A percentile compares a stretch with the other conserved stretches of the same genome.
These are phyloP conservation scores for Ectemnius cavifrons DNA, from an alignment of 2,888 invertebrate genomes.

Conservation along the genomic window DNA sequence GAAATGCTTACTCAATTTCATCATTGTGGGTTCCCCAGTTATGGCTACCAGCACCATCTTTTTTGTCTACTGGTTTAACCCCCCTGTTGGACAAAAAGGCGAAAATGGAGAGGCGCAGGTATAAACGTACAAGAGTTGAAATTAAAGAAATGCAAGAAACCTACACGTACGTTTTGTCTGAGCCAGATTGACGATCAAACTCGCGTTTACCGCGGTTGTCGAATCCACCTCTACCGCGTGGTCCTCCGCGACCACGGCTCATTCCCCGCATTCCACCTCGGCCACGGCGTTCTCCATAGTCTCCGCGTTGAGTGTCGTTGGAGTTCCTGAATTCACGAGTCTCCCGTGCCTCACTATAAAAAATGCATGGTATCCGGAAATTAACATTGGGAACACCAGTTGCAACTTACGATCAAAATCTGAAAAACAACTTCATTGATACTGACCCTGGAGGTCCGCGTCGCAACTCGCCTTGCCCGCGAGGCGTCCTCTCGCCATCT, in stretches of 20 bases:
- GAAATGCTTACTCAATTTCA: slow-evolving; percentile 86
- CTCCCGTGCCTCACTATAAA: slow-evolving; percentile 77
- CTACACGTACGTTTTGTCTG: slow-evolving; percentile 89
- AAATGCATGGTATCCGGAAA: background rate
- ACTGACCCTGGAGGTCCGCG: slow-evolving; percentile 73
- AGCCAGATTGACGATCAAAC: slow-evolving; percentile 96
- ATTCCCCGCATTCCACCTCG: slow-evolving; percentile 78
- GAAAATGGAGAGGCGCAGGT: background rate
- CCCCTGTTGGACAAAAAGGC: slow-evolving; percentile 80
- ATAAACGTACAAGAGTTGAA: slow-evolving; percentile 2
- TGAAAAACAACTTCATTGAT: background rate
- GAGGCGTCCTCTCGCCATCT: slow-evolving; percentile 73
- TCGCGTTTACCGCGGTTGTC: slow-evolving; percentile 92
- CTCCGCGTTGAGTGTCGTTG: slow-evolving; percentile 67
- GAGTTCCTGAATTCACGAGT: slow-evolving; percentile 73
- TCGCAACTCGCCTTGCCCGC: slow-evolving; percentile 65
- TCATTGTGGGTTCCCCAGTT: slow-evolving; percentile 98
- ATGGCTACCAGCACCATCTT: slow-evolving; percentile 95
- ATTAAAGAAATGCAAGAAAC: background rate
- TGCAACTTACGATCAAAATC: background rate
- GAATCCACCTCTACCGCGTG: slow-evolving; percentile 78
- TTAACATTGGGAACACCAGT: background rate
- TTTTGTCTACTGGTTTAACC: slow-evolving; percentile 95
- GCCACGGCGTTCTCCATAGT: slow-evolving; percentile 67
- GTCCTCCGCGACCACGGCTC: slow-evolving; percentile 60